A percentile compares a stretch with the other conserved stretches of the same genome.
These are phyloP conservation scores for Drosophila orosa DNA, from an alignment of 1,140 invertebrate genomes.

Conservation along the genomic window DNA sequence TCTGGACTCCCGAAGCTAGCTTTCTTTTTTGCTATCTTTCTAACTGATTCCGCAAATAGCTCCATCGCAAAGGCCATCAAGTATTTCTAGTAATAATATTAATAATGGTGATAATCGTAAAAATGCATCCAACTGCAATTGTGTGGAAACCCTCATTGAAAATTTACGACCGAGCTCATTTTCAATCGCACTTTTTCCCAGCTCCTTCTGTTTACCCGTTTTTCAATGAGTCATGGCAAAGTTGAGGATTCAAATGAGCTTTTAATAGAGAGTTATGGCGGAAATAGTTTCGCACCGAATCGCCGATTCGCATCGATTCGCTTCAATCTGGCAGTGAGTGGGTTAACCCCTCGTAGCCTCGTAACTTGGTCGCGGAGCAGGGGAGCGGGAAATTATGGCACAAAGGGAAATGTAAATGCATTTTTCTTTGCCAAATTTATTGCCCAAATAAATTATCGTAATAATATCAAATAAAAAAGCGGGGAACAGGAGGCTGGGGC, in stretches of 20 bases:
- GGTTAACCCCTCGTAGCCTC: constrained; percentile 39
- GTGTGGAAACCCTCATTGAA: constrained; percentile 57
- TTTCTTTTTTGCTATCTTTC: neutral
- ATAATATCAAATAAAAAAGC: constrained; percentile 80
- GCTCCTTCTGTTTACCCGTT: constrained; percentile 23
- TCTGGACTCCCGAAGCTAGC: neutral
- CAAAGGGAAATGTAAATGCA: constrained; percentile 73
- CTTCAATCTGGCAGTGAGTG: constrained; percentile 18
- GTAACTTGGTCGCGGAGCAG: constrained; percentile 17
- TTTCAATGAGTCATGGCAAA: constrained; percentile 45
- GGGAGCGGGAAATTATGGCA: constrained; percentile 77
- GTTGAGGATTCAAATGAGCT: constrained; percentile 43
- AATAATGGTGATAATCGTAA: constrained; percentile 46
- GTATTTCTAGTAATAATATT: constrained; percentile 38
- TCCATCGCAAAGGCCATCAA: constrained; percentile 7
- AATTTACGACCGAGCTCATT: constrained; percentile 52
- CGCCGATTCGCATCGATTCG: constrained; percentile 11
- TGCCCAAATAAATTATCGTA: constrained; percentile 81
- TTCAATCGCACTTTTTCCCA: constrained; percentile 30
- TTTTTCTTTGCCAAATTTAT: constrained; percentile 78
- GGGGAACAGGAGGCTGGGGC: constrained; percentile 3
- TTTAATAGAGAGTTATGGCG: constrained; percentile 49
- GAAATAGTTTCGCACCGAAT: constrained; percentile 19
- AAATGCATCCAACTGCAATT: constrained; percentile 52
- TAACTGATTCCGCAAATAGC: neutral